Conservation (phyloP, 2,113 vertebrate genomes). For the Zosterops hypoxanthus region DNA sequence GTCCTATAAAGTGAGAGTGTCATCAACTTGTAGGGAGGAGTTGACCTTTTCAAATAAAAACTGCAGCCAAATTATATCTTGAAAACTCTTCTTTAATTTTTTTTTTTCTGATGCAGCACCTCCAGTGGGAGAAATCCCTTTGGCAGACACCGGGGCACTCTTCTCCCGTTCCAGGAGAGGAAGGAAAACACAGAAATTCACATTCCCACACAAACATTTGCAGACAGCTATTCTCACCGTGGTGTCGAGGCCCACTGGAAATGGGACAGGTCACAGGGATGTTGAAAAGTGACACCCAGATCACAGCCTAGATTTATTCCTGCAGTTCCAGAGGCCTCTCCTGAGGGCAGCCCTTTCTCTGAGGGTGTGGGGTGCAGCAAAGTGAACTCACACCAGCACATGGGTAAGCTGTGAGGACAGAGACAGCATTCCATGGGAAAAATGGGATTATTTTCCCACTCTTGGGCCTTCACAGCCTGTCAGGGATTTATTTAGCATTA, state of each 20-base stretch:
- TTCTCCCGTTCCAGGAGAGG: neutral
- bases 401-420: neutral
- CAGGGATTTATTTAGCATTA: neutral
- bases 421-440: fast-evolving
- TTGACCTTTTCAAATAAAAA: neutral
- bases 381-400: fast-evolving
- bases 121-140: neutral
- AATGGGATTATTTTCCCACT: neutral
- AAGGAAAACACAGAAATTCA: neutral
- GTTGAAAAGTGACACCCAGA: neutral
- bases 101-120: neutral
- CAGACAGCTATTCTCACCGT: neutral
- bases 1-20: neutral
- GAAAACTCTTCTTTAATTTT: neutral
- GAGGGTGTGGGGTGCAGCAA: too few relatives aligned
- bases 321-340: neutral
- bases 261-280: neutral
- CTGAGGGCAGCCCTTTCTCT: neutral
- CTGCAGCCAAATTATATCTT: neutral
- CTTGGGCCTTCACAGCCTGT: neutral
- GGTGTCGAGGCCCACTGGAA: neutral
- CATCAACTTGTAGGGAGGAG: neutral
- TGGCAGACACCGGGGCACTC: neutral
- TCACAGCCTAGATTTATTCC: neutral
- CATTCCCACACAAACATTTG: neutral